Base-by-base conservation (phyloP, 2,888 invertebrate species). In the Ashinkailepas kermadecensis region DNA sequence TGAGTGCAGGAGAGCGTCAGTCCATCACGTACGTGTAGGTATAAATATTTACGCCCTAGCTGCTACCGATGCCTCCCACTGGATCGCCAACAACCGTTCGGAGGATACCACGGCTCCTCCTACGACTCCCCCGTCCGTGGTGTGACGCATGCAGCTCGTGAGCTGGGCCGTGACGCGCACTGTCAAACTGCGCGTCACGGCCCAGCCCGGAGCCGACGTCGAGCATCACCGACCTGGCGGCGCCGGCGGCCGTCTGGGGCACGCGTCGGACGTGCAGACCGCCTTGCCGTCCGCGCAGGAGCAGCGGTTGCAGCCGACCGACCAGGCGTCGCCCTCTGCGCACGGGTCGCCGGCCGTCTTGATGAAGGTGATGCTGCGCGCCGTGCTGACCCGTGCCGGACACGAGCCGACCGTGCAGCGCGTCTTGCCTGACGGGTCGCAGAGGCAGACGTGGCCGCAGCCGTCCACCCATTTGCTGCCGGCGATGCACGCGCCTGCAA, bases 301-400 rank as follows among this genome's bases (percentile, higher is more conserved):
- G 82, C 83, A 83, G 54, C 23, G 59, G 21, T 81, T 67, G 23
- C 81, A 81, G 70, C 81, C 79, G 23, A 81, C 56, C 70, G 78
- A 74, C 67, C 65, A 59, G 62, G 54, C 39, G 64, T 59, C 59
- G 59, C 80, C 58, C 9, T 18, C 25, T 8, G 62, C 80, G 39
- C 58, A 59, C 23, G 58, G 15, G 54, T 74, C 74, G 4, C 70
- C 74, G 39, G 54, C 15, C 4, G 74, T 74, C 1, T 23, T n/a
- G 18, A 74, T 25, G 74, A 74, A 74, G 15, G 74, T 74, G 18
- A 74, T 39, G 74, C 74, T 74, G 74, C 18, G 74, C 15, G 18
- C 54, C 8, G 23, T 39, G 39, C 54, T 7, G 7, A 54, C 74
- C 13, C 74, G 74, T 0, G 74, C 54, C 18, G 74, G 74, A 13